Evolutionary conservation across 2,797 vertebrate species (phyloP).

Genomic region (Argentina silus): DNA sequence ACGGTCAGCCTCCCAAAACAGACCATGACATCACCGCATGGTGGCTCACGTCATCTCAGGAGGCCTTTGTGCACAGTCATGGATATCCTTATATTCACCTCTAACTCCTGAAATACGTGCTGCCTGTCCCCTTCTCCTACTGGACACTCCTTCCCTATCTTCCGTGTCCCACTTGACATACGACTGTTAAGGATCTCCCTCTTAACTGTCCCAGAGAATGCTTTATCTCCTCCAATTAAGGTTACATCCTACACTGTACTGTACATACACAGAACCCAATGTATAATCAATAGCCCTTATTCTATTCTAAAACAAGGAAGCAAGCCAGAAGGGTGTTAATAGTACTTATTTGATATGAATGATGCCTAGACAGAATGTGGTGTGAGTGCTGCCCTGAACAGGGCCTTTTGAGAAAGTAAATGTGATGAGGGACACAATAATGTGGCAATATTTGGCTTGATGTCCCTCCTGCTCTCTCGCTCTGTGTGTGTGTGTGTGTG

Average conservation of each 20-base stretch:
- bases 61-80: constrained; percentile 43
- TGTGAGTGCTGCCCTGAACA: too few species aligned
- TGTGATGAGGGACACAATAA: neutral
- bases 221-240: too few species aligned
- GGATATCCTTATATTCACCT: neutral
- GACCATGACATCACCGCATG: constrained; percentile 15
- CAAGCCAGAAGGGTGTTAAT: too few species aligned
- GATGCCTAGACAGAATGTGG: neutral
- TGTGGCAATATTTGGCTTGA: neutral
- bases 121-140: neutral
- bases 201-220: too few species aligned
- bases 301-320: too few species aligned
- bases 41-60: constrained; percentile 37
- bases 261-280: too few species aligned
- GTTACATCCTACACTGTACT: too few species aligned
- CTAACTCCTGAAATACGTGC: neutral
- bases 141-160: neutral
- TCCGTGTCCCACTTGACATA: too few species aligned
- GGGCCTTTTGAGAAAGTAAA: too few species aligned
- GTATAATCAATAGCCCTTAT: too few species aligned
- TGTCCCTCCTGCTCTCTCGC: constrained; percentile 8
- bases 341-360: neutral
- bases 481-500: constrained; percentile 31
- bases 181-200: too few species aligned
- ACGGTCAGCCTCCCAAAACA: constrained; percentile 47